Evolutionary conservation across 2,797 vertebrate species (phyloP).

Genomic region (Salarias fasciatus): DNA sequence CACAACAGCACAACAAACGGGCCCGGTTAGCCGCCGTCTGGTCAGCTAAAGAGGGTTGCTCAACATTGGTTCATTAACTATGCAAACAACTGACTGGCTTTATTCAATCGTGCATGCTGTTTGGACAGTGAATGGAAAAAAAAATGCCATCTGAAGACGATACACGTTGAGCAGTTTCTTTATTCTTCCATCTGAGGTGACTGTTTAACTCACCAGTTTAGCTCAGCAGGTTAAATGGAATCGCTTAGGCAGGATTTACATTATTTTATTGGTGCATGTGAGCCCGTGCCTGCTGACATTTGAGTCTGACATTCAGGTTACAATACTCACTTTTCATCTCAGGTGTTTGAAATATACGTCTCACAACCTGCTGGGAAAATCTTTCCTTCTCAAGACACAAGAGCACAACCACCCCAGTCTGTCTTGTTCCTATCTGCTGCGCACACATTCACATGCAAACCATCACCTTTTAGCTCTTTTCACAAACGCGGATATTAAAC

Average conservation of each 20-base stretch:
- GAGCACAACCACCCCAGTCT: slow-evolving; percentile 9
- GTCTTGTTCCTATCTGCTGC: neutral
- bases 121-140: slow-evolving; percentile 26
- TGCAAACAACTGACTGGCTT: slow-evolving; percentile 55
- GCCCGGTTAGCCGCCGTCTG: slow-evolving; percentile 52
- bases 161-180: slow-evolving; percentile 46
- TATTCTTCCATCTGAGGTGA: slow-evolving; percentile 42
- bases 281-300: slow-evolving; percentile 57
- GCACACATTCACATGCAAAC: slow-evolving; percentile 55
- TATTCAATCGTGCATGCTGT: slow-evolving; percentile 59
- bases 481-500: slow-evolving; percentile 75
- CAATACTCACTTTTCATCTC: slow-evolving; percentile 43
- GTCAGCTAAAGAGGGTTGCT: slow-evolving; percentile 45
- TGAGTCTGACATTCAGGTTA: slow-evolving; percentile 60
- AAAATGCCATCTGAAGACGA: slow-evolving; percentile 6
- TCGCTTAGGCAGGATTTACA: slow-evolving; percentile 37
- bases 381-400: slow-evolving; percentile 26
- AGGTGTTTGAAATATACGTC: slow-evolving; percentile 51
- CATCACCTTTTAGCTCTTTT: slow-evolving; percentile 38
- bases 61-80: slow-evolving; percentile 48
- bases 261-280: slow-evolving; percentile 17
- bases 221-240: slow-evolving; percentile 31
- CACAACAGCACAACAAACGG: slow-evolving; percentile 48
- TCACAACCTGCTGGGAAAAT: slow-evolving; percentile 56
- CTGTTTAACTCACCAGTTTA: slow-evolving; percentile 4